Evolutionary conservation across 2,797 vertebrate genomes (phyloP), one percentile per base, ranked within the genome.

Genomic region (Eurystomus glaucurus): DNA sequence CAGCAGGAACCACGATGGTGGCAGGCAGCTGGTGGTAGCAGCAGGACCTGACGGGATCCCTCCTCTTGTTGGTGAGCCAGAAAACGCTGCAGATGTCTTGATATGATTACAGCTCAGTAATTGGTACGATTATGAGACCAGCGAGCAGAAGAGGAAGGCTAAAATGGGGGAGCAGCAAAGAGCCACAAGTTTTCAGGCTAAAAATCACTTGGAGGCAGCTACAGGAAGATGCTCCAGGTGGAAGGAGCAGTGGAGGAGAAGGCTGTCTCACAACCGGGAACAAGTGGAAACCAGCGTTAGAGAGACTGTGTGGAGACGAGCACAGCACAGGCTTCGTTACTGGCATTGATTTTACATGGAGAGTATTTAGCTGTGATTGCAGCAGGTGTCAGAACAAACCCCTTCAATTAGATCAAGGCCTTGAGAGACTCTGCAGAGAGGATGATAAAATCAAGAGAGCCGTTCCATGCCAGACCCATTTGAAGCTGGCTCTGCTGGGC

Each of bases 351-450:
- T 61, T 52, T 6, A 51, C 65, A 8, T 2, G 79, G 85, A 2
- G 78, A 86, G 45, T 46, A 5, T 65, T 72, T 29, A 94, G 77
- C 78, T 74, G 7, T 79, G 95, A 94, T 60, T 94, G 95, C 94
- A 91, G 93, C 92, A 94, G 95, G 91, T 92, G 86, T 94, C 54
- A 2, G 96, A 94, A 92, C 95, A 94, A 97, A 83, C 89, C 94
- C 96, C 86, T 82, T 4, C 95, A 82, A 95, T 95, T 79, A 88
- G 29, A 69, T n/a, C 41, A 1, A 35, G 85, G 78, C 64, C 70
- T 85, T 54, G 75, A 85, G 87, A 81, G 76, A 22, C 78, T 95
- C 78, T 31, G 0, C 11, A 0, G 52, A 39, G 78, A 58, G 82
- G 69, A 83, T 12, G 91, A 46, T 37, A 23, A 79, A 93, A 93